Evolutionary conservation across 2,797 vertebrate species (phyloP), one percentile per base, ranked within the genome.

Genomic region (Glossophaga mutica): DNA sequence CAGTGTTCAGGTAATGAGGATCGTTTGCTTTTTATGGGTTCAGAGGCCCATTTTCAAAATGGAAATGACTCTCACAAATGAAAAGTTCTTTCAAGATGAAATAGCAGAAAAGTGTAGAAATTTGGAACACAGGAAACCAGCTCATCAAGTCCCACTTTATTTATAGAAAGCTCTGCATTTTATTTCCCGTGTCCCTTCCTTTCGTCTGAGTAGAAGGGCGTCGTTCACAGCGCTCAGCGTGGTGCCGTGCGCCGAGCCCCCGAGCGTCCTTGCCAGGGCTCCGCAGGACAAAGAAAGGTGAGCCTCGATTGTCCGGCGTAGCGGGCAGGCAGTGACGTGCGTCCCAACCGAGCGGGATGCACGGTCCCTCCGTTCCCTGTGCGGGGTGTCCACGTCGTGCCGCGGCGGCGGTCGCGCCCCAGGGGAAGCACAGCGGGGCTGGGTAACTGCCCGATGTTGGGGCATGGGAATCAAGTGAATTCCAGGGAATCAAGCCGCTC

Each of bases 321-420:
- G n/a, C n/a, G 98, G 97, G 87, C 62, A 26, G 70, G 68, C n/a
- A 96, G 91, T 84, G 65, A 97, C 92, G 52, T 44, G 19, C 34
- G 92, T 96, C 90, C 76, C 79, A 94, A 96, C 52, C 98, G 87
- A 86, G 84, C 42, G 44, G 91, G 98, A 96, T 96, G 96, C 39
- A 96, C 98, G 98, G 93, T 92, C 84, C 89, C 96, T 96, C 84
- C 89, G 97, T 96, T 93, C 93, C 37, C 65, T 26, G 55, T 78
- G 57, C n/a, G 55, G 92, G 89, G 78, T 46, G 83, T 44, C 90
- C 68, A 44, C 91, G 95, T 96, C 84, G 39, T 83, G 77, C 89
- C 96, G 97, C 96, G 96, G 87, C 96, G 97, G 95, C 87, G 94
- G 93, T 70, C 82, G 95, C 97, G 67, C 65, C 82, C 59, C 96